phyloP scores from a whole-genome alignment of 2,113 vertebrate genomes.

The Columba janthina region DNA sequence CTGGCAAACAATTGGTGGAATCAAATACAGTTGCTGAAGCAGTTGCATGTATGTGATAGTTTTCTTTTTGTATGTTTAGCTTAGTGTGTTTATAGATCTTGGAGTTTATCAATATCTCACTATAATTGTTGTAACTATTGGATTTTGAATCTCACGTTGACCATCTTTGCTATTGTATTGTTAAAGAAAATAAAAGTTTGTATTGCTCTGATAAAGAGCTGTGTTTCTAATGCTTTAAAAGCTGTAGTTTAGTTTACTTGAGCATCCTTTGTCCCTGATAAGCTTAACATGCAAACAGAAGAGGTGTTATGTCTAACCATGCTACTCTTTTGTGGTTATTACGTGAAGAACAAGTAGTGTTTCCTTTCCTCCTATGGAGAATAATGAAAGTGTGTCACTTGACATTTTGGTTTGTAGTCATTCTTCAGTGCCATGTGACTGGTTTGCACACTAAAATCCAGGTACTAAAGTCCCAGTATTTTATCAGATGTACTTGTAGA shows the following conservation, averaged over 20 bases:
- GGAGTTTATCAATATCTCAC: background rate
- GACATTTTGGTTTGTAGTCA: background rate
- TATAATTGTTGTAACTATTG: background rate
- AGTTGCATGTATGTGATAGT: background rate
- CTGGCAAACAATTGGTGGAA: background rate
- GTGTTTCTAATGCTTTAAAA: background rate
- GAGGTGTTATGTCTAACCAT: background rate
- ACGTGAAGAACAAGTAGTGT: background rate
- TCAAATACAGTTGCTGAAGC: background rate
- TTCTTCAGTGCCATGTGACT: rapidly evolving
- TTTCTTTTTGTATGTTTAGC: background rate
- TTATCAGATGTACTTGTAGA: background rate
- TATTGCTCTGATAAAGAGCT: background rate
- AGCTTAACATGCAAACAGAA: background rate
- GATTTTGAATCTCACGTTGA: background rate
- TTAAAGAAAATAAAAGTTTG: background rate
- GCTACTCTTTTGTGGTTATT: background rate
- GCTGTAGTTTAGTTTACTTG: background rate
- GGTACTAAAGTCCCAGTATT: background rate
- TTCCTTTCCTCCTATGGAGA: background rate
- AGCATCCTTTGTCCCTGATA: background rate
- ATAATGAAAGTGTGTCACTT: background rate
- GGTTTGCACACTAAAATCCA: rapidly evolving
- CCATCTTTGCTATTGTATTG: background rate
- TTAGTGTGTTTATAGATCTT: constrained; percentile 10